Base-by-base conservation (phyloP, 2,113 vertebrate genomes). In the Parus major region DNA sequence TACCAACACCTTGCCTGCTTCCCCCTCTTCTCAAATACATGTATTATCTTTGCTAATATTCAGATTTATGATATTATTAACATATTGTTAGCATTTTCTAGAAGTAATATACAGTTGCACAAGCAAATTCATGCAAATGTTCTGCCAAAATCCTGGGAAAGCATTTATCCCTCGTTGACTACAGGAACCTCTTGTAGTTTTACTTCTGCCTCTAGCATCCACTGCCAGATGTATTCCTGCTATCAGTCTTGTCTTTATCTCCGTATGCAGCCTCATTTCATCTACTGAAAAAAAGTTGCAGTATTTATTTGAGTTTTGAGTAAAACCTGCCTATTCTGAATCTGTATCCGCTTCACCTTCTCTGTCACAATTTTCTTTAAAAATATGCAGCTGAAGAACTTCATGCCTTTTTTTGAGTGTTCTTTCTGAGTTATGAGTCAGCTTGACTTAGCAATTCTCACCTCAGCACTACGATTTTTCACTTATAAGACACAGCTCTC, bases 401-500 rank as follows among this genome's bases (percentile, higher is more conserved):
- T 73, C 10, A 12, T 63, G 10, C 2, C 4, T 60, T 56, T 71
- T 88, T 81, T 75, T 39, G 71, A 52, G 31, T 61, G 20, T 46
- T 39, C 70, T 70, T 84, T 70, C 68, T 79, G 82, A 94, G 65
- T 71, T 90, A 87, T 76, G 82, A 92, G 55, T 82, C 75, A 86
- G 46, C 46, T 90, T 95, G 82, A 65, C 57, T 94, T 80, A 46
- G 59, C 79, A 95, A 88, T 95, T 95, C 75, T 90, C 71, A 86
- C 66, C 75, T 88, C 82, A 65, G 75, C 75, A 70, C 55, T 46
- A 61, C 0, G 0, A 69, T 80, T 94, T 96, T 93, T 96, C 79
- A 66, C 53, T 88, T 88, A 56, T 9, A 94, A 64, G 31, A 88
- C 44, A 57, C n/a, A 88, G 28, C 5, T 72, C 44, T 82, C 63